Conservation (phyloP, 2,113 vertebrate species). For the Brienomyrus longianalis region DNA sequence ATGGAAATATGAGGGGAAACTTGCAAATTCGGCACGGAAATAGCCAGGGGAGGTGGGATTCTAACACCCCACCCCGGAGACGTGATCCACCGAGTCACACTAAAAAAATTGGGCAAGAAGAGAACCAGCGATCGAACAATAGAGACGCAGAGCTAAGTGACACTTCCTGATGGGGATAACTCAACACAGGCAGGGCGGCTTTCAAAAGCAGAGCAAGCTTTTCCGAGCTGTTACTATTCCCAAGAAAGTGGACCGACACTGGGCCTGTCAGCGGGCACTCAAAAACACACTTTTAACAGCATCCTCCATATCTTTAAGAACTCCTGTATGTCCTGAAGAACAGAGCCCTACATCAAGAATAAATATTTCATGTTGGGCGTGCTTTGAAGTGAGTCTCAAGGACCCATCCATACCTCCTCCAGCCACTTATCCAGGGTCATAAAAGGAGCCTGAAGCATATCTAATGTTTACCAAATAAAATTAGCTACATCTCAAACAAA, state of each 20-base stretch:
- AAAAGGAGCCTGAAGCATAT: neutral
- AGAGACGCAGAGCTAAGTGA: neutral
- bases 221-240: neutral
- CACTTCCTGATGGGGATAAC: neutral
- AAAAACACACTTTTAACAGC: neutral
- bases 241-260: neutral
- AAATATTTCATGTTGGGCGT: neutral
- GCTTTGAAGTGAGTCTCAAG: neutral
- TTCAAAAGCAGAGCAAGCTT: neutral
- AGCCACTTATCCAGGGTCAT: neutral
- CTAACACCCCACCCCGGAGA: neutral
- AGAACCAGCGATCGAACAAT: neutral
- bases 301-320: neutral
- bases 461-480: neutral
- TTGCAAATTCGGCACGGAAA: neutral
- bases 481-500: slow-evolving; percentile 1
- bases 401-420: neutral
- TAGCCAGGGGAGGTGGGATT: neutral
- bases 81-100: neutral
- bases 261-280: neutral
- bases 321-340: neutral
- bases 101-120: neutral
- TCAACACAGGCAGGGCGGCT: neutral
- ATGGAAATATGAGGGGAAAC: neutral
- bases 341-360: neutral